These are phyloP conservation scores for Toxotes jaculatrix DNA, from an alignment of 2,113 vertebrate species.

Conservation along the genomic window DNA sequence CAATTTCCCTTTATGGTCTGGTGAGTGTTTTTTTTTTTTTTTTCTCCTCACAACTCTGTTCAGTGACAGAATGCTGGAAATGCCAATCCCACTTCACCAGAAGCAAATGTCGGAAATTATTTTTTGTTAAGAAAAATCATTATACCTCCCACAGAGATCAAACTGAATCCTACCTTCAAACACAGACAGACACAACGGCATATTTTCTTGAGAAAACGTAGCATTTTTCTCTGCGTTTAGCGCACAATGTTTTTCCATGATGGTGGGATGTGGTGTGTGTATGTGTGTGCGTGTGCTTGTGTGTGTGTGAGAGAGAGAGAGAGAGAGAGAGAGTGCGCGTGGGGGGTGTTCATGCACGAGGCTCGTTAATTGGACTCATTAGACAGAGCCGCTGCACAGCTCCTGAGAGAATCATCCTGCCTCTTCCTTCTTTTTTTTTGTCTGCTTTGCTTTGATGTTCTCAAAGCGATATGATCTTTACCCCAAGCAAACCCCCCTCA, in stretches of 20 bases:
- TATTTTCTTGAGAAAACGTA: conserved; percentile 39
- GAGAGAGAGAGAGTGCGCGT: background rate
- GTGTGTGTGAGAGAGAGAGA: conserved; percentile 8
- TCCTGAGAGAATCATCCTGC: conserved; percentile 70
- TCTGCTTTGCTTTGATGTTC: conserved; percentile 75
- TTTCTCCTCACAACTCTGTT: conserved; percentile 51
- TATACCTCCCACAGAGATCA: conserved; percentile 69
- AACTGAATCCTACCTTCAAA: conserved; percentile 53
- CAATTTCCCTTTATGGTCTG: conserved; percentile 72
- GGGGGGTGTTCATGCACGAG: conserved; percentile 42
- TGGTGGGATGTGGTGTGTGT: conserved; percentile 26
- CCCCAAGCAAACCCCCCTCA: conserved; percentile 47
- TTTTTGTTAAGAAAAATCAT: conserved; percentile 66
- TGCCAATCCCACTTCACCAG: conserved; percentile 53
- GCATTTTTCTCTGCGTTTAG: conserved; percentile 45
- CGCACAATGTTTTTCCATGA: conserved; percentile 37
- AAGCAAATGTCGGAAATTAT: conserved; percentile 69
- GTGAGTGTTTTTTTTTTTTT: conserved; percentile 49
- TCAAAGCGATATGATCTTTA: conserved; percentile 73
- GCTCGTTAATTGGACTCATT: conserved; percentile 82
- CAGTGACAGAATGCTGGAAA: conserved; percentile 64
- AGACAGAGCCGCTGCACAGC: conserved; percentile 70
- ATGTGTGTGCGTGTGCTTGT: background rate
- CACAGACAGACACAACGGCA: conserved; percentile 31
- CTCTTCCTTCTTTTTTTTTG: conserved; percentile 58